Evolutionary conservation across 2,888 invertebrate genomes (phyloP).

Genomic region (Heliconius cydno): DNA sequence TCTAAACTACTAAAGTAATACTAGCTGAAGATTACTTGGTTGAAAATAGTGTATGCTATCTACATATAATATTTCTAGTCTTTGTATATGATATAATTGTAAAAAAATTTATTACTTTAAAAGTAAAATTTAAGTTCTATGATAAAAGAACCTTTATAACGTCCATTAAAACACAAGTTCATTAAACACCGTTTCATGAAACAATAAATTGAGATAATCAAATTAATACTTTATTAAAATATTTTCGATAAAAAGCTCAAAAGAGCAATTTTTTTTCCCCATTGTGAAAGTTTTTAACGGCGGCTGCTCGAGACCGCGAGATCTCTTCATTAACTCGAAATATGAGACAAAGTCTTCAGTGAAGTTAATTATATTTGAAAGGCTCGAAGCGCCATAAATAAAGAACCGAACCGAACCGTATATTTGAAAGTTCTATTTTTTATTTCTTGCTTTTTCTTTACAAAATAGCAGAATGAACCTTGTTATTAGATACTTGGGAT

Average conservation of each 20-base stretch:
- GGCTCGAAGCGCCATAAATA: too few relatives aligned
- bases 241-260: conserved; percentile 6
- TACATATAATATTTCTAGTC: too few relatives aligned
- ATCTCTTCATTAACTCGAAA: not conserved
- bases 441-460: not conserved
- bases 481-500: too few relatives aligned
- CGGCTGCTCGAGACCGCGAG: conserved; percentile 16
- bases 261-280: conserved; percentile 6
- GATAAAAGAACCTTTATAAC: not conserved
- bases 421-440: not conserved
- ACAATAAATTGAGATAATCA: not conserved
- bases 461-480: too few relatives aligned
- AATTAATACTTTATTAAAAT: conserved; percentile 12
- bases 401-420: too few relatives aligned
- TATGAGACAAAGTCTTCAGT: not conserved
- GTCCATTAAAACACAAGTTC: not conserved
- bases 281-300: conserved; percentile 1
- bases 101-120: too few relatives aligned
- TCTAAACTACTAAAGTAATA: too few relatives aligned
- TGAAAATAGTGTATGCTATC: too few relatives aligned
- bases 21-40: too few relatives aligned
- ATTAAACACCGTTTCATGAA: conserved; percentile 5
- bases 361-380: not conserved
- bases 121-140: too few relatives aligned
- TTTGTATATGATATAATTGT: too few relatives aligned